These are phyloP conservation scores for Cossypha dichroa DNA, from an alignment of 2,797 vertebrate species.

Conservation along the genomic window DNA sequence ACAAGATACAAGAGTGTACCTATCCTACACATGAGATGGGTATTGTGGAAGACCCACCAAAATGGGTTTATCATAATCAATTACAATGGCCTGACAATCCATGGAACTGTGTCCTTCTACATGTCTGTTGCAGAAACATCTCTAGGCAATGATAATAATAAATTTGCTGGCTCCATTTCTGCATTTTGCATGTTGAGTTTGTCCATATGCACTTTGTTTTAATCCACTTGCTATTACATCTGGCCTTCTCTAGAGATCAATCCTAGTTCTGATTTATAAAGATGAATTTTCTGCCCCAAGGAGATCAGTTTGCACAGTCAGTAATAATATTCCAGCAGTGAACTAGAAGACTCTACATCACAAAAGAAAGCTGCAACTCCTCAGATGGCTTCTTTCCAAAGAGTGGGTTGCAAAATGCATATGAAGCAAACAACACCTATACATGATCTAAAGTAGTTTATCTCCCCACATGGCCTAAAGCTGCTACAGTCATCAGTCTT, in stretches of 20 bases:
- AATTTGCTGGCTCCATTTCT: background rate
- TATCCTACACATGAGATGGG: background rate
- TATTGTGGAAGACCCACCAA: background rate
- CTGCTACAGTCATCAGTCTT: background rate
- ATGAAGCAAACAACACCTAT: background rate
- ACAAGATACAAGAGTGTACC: background rate
- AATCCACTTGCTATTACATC: slow-evolving; percentile 34
- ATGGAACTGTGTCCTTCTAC: background rate
- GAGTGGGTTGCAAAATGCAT: background rate
- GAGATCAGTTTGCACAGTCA: slow-evolving; percentile 56
- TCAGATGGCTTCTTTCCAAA: slow-evolving; percentile 34
- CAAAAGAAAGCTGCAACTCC: slow-evolving; percentile 38
- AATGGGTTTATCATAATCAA: background rate
- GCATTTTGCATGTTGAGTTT: background rate
- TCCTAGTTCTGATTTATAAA: slow-evolving; percentile 13
- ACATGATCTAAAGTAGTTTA: background rate
- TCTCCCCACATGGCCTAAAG: background rate
- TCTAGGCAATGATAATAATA: background rate
- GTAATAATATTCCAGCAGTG: slow-evolving; percentile 34
- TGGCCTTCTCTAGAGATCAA: slow-evolving; percentile 14
- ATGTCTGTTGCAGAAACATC: background rate
- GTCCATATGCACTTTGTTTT: slow-evolving; percentile 20
- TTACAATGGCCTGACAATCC: background rate
- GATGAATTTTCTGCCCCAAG: slow-evolving; percentile 59
- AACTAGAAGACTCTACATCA: slow-evolving; percentile 35